Evolutionary conservation across 2,113 vertebrate genomes (phyloP).

Genomic region (Oenanthe melanoleuca): DNA sequence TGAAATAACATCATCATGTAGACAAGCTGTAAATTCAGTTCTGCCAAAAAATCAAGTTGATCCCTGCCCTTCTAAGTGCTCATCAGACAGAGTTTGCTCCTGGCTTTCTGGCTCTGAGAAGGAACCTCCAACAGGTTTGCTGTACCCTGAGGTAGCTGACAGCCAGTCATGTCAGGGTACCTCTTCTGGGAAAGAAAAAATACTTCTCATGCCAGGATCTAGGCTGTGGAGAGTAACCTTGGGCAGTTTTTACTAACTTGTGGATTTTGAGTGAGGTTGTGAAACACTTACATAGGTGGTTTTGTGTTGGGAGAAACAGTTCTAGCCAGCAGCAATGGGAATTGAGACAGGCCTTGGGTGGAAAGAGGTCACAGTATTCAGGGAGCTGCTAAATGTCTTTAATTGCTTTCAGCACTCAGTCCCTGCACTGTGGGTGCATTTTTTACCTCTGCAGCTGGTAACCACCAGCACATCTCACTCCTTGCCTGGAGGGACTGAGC

Average conservation of each 20-base stretch:
- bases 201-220: background rate
- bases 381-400: background rate
- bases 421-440: background rate
- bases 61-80: background rate
- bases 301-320: background rate
- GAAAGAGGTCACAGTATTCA: background rate
- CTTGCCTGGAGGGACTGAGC: background rate
- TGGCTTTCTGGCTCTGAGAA: background rate
- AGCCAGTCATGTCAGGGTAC: background rate
- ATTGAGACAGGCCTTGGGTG: background rate
- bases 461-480: background rate
- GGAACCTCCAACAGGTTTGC: background rate
- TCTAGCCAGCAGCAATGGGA: background rate
- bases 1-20: background rate
- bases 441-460: background rate
- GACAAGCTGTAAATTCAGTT: conserved; percentile 9
- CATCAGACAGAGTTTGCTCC: background rate
- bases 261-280: background rate
- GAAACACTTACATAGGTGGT: background rate
- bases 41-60: conserved; percentile 16
- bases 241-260: background rate
- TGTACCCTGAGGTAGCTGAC: background rate
- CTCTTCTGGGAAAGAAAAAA: background rate
- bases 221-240: background rate
- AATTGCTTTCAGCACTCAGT: background rate